A percentile compares a stretch with the other conserved stretches of the same genome.
Conservation (phyloP, 2,888 invertebrate species). For the Dorcus parallelipipedus region DNA sequence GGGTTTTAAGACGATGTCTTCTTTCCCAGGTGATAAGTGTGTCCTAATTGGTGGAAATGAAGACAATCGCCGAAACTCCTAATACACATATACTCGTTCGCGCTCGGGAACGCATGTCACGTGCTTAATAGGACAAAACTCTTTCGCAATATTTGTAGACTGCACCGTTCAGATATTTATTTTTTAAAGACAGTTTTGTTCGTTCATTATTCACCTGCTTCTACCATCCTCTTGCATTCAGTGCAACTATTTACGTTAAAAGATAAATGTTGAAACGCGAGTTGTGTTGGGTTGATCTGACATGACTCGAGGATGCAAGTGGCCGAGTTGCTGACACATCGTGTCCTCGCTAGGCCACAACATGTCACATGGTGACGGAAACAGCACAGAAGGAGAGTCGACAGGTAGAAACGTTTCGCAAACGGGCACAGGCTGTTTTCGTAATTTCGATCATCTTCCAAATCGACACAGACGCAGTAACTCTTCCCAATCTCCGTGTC, state of each 20-base stretch:
- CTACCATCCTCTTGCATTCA: constrained; percentile 2
- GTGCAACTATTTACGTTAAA: constrained; percentile 2
- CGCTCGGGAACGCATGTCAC: constrained; percentile 49
- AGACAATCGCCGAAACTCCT: constrained; percentile 50
- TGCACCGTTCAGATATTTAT: constrained; percentile 3
- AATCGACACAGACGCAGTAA: constrained; percentile 53
- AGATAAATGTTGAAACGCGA: constrained; percentile 12
- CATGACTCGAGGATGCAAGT: constrained; percentile 31
- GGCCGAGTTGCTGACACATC: constrained; percentile 33
- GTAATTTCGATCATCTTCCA: constrained; percentile 70
- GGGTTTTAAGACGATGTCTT: constrained; percentile 52
- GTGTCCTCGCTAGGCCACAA: constrained; percentile 73
- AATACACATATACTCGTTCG: constrained; percentile 21
- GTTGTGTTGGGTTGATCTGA: constrained; percentile 36
- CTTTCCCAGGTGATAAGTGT: constrained; percentile 78
- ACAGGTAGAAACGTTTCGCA: constrained; percentile 62
- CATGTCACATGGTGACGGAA: constrained; percentile 84
- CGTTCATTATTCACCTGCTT: constrained; percentile 5
- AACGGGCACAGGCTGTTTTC: constrained; percentile 73
- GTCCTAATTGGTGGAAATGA: constrained; percentile 75
- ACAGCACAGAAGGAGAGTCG: constrained; percentile 70
- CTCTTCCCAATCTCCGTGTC: constrained; percentile 53
- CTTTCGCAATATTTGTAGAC: constrained; percentile 4
- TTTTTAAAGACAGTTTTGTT: background rate
- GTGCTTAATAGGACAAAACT: constrained; percentile 43